Evolutionary conservation across 2,113 vertebrate genomes (phyloP).

Genomic region (Okapia johnstoni): DNA sequence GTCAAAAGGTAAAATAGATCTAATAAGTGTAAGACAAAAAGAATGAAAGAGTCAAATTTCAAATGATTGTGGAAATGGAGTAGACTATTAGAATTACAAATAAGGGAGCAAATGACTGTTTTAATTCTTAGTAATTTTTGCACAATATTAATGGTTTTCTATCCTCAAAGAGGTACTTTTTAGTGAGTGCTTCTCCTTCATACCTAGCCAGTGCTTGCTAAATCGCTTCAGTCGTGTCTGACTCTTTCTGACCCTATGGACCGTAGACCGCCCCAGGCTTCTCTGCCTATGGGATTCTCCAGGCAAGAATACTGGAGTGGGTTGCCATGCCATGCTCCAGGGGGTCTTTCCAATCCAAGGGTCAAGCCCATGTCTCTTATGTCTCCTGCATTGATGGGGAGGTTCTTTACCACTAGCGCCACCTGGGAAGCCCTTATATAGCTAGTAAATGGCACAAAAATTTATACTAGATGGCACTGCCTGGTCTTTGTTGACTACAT

Average conservation of each 20-base stretch:
- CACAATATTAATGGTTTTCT: not conserved
- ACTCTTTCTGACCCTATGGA: too few relatives aligned
- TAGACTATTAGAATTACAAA: not conserved
- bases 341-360: too few relatives aligned
- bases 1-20: not conserved
- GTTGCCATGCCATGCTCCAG: too few relatives aligned
- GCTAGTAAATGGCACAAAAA: not conserved
- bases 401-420: too few relatives aligned
- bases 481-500: not conserved
- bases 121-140: not conserved
- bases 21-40: not conserved
- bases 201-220: too few relatives aligned
- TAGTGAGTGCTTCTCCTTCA: not conserved
- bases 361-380: too few relatives aligned
- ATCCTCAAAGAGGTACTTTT: not conserved
- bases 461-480: not conserved
- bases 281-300: too few relatives aligned
- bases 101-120: not conserved
- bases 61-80: not conserved
- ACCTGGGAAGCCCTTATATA: too few relatives aligned
- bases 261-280: too few relatives aligned
- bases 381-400: too few relatives aligned
- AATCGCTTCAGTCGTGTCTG: too few relatives aligned
- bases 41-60: not conserved
- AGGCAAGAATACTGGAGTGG: too few relatives aligned